These are phyloP conservation scores for Leptocoma aspasia DNA, from an alignment of 2,113 vertebrate genomes.

Conservation along the genomic window DNA sequence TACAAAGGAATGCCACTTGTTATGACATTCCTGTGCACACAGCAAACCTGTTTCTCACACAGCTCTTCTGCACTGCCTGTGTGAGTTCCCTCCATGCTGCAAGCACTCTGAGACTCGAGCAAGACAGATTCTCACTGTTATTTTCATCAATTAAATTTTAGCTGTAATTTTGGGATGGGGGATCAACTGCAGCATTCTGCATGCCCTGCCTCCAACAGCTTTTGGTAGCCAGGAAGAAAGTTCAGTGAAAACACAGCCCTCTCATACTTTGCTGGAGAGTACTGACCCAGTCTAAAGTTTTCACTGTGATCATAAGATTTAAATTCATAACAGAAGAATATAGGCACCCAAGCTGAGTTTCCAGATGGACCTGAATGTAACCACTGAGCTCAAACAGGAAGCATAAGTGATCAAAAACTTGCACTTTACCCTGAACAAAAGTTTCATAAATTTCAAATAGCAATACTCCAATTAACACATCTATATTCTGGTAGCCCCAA, in stretches of 20 bases:
- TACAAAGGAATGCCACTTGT: neutral
- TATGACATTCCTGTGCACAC: neutral
- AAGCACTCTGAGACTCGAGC: neutral
- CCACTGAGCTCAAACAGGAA: neutral
- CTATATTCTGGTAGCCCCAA: neutral
- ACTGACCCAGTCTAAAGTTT: neutral
- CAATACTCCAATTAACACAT: neutral
- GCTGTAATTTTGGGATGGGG: neutral
- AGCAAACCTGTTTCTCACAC: neutral
- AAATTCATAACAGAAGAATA: neutral
- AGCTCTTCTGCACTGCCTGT: neutral
- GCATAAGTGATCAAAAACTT: fast-evolving
- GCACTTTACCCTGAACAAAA: neutral
- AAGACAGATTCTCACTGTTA: neutral
- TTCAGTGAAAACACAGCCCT: neutral
- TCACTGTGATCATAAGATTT: neutral
- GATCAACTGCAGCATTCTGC: neutral
- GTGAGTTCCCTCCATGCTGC: neutral
- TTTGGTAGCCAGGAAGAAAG: neutral
- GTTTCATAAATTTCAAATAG: neutral
- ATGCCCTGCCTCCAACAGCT: fast-evolving
- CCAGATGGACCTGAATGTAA: neutral
- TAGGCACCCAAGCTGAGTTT: neutral
- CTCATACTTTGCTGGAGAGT: neutral
- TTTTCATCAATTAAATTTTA: neutral